phyloP scores from a whole-genome alignment of 53 echinoderm and acorn worm species.

The Holothuria scabra region DNA sequence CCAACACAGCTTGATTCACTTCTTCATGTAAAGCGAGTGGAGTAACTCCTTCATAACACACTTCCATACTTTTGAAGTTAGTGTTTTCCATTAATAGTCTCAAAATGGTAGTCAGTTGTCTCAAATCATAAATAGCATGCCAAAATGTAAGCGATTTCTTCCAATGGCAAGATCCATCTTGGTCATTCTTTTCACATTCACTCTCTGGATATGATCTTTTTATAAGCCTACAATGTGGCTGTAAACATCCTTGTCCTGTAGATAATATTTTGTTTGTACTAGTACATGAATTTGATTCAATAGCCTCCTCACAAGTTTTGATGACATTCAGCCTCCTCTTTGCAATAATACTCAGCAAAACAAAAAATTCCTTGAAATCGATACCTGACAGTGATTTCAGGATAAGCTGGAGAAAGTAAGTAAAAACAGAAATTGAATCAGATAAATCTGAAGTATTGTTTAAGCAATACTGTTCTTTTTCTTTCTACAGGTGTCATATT shows the following conservation, averaged over 20 bases:
- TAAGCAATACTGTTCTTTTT: no score
- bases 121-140: slow-evolving; percentile 82
- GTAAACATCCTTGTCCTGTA: background rate
- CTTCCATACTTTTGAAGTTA: slow-evolving; percentile 67
- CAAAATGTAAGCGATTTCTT: slow-evolving; percentile 25
- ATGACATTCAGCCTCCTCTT: slow-evolving; percentile 33
- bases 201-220: background rate
- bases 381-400: slow-evolving; percentile 95
- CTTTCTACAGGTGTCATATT: no score
- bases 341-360: slow-evolving; percentile 74
- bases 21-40: background rate
- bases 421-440: background rate
- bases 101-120: slow-evolving; percentile 57
- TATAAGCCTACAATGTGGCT: background rate
- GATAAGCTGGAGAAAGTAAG: slow-evolving; percentile 71
- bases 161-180: background rate
- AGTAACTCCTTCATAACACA: background rate
- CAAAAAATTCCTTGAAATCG: slow-evolving; percentile 92
- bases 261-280: background rate
- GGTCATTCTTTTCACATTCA: background rate
- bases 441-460: background rate
- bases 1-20: no score
- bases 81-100: slow-evolving; percentile 62
- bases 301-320: background rate
- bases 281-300: background rate